Evolutionary conservation across 2,888 invertebrate genomes (phyloP).

Genomic region (Apamea crenata): DNA sequence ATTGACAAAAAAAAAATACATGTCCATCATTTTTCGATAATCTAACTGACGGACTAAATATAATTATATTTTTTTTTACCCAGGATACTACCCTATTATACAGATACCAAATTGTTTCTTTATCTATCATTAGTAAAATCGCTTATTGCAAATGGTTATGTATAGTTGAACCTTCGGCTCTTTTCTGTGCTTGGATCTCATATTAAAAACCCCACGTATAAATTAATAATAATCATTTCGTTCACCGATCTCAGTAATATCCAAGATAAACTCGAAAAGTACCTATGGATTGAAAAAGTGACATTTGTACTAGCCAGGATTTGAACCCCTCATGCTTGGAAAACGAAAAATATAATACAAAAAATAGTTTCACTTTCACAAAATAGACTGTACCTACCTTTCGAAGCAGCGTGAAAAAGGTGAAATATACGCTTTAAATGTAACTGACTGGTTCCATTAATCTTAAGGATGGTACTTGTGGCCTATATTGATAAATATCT

Average conservation of each 20-base stretch:
- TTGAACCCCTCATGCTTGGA: background rate
- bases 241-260: background rate
- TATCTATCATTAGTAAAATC: too few relatives aligned
- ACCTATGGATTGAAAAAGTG: background rate
- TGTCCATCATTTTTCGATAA: too few relatives aligned
- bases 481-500: slow-evolving; percentile 60
- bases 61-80: too few relatives aligned
- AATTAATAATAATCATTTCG: background rate
- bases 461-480: slow-evolving; percentile 40
- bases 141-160: background rate
- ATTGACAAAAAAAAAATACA: too few relatives aligned
- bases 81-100: too few relatives aligned
- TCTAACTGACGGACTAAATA: too few relatives aligned
- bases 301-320: background rate
- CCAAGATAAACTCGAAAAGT: background rate
- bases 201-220: background rate
- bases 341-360: background rate
- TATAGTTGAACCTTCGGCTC: background rate
- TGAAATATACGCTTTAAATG: slow-evolving; percentile 34
- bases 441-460: slow-evolving; percentile 50
- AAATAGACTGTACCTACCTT: background rate
- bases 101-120: background rate
- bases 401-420: slow-evolving; percentile 10
- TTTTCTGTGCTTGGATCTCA: background rate
- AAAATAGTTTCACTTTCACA: background rate